phyloP scores from a whole-genome alignment of 2,113 vertebrate genomes.

The Galemys pyrenaicus region DNA sequence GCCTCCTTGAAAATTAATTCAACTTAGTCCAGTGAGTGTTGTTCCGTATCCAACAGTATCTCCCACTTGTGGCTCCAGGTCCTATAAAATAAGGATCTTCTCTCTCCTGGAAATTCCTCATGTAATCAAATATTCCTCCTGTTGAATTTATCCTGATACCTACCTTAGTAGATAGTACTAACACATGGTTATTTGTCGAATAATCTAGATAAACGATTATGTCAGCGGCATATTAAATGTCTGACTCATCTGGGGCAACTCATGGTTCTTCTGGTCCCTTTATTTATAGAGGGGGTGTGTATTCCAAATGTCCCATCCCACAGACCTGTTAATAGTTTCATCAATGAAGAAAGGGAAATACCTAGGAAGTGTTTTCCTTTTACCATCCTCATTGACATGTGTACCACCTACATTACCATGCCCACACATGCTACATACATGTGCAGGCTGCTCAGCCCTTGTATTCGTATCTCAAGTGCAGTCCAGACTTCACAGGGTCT shows the following conservation, averaged over 20 bases:
- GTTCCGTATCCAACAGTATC: too few species aligned
- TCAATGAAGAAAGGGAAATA: not conserved
- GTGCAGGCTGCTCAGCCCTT: not conserved
- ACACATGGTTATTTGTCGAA: not conserved
- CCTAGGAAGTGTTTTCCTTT: not conserved
- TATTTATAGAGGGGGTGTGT: not conserved
- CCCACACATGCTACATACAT: too few species aligned
- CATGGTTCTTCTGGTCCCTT: not conserved
- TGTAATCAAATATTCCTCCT: not conserved
- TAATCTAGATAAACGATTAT: not conserved
- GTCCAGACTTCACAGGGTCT: not conserved
- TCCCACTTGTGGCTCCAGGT: not conserved
- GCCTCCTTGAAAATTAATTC: not conserved
- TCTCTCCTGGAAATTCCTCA: not conserved
- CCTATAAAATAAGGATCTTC: not conserved
- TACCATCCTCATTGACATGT: not conserved
- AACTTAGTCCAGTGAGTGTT: not conserved
- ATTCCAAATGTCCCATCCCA: not conserved
- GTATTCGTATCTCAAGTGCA: not conserved
- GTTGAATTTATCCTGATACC: not conserved
- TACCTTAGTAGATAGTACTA: not conserved
- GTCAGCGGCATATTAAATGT: not conserved
- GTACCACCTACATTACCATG: too few species aligned
- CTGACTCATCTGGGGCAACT: not conserved
- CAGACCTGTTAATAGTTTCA: not conserved